Evolutionary conservation across 1,140 invertebrate species (phyloP).

Genomic region (Drosophila sp.): DNA sequence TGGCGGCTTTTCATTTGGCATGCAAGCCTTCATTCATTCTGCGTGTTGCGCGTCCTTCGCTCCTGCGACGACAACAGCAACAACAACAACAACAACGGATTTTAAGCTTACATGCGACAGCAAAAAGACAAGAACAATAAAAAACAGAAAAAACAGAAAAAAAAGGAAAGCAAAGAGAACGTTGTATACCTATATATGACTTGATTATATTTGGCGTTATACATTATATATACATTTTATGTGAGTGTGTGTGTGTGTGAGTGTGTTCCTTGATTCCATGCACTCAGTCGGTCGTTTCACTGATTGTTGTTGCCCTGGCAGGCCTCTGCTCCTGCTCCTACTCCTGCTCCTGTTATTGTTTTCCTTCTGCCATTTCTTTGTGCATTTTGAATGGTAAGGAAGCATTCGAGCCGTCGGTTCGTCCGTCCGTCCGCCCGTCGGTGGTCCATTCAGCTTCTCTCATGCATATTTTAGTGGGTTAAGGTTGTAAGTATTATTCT

Average conservation of each 20-base stretch:
- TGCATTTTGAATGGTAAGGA: constrained; percentile 52
- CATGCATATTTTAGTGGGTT: constrained; percentile 48
- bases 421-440: not conserved
- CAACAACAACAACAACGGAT: constrained; percentile 32
- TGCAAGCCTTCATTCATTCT: constrained; percentile 20
- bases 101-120: constrained; percentile 41
- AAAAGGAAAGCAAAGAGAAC: not conserved
- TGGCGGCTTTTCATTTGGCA: constrained; percentile 37
- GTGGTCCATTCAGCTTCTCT: constrained; percentile 17
- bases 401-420: no score
- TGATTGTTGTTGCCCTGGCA: constrained; percentile 9
- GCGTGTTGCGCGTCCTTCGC: constrained; percentile 1
- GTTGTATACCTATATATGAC: constrained; percentile 35
- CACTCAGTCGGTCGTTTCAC: constrained; percentile 33
- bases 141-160: not conserved
- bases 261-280: constrained; percentile 21
- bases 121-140: not conserved
- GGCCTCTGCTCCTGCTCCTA: not conserved
- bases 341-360: constrained; percentile 47
- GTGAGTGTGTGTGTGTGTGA: constrained; percentile 2
- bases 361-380: constrained; percentile 34
- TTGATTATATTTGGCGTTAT: constrained; percentile 74
- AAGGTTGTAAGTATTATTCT: constrained; percentile 5
- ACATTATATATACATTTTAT: constrained; percentile 59
- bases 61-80: constrained; percentile 5